Conservation (phyloP, 2,113 vertebrate genomes). For the Amblyopsis rosae region DNA sequence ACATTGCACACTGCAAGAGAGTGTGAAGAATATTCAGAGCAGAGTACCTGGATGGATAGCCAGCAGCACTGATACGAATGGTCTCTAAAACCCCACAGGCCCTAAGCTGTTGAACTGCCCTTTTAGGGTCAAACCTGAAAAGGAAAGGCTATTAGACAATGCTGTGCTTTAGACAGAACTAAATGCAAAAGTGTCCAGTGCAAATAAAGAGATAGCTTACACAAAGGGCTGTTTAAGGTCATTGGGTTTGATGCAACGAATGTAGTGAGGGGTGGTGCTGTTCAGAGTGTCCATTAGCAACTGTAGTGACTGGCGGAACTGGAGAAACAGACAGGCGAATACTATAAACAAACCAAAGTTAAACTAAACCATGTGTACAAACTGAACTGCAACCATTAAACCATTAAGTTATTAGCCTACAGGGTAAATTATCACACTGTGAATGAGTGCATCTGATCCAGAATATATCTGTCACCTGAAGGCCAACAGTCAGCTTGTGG, state of each 20-base stretch:
- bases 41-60: constrained; percentile 78
- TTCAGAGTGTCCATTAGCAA: constrained; percentile 77
- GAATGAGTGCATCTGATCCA: not conserved
- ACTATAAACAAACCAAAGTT: not conserved
- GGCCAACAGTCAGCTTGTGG: constrained; percentile 76
- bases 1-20: not conserved
- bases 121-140: constrained; percentile 77
- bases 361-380: not conserved
- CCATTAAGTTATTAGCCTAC: too few species aligned
- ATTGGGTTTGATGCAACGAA: constrained; percentile 86
- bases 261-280: constrained; percentile 79
- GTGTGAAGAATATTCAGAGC: not conserved
- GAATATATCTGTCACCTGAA: constrained; percentile 69
- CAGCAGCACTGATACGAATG: constrained; percentile 81
- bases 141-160: not conserved
- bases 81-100: constrained; percentile 83
- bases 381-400: too few species aligned
- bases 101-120: constrained; percentile 80
- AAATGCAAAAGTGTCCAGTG: not conserved
- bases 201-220: constrained; percentile 49
- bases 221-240: constrained; percentile 77
- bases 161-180: not conserved
- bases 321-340: constrained; percentile 1
- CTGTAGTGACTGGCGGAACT: constrained; percentile 81
- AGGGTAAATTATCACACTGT: too few species aligned